Conservation (phyloP, 2,888 invertebrate genomes). For the Hyles lineata region DNA sequence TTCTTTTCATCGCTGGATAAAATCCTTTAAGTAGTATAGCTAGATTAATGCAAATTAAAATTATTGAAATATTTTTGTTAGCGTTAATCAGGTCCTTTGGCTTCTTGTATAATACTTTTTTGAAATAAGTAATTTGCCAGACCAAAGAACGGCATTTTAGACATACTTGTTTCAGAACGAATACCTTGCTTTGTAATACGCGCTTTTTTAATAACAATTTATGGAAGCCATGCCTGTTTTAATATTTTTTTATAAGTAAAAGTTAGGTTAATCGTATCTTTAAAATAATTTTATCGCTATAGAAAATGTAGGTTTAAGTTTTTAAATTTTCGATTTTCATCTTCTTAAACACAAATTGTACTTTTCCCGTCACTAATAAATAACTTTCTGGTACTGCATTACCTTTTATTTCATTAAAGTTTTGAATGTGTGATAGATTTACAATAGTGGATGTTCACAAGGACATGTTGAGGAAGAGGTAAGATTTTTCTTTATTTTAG, state of each 20-base stretch:
- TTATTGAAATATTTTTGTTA: conserved; percentile 43
- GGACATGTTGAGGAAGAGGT: conserved; percentile 47
- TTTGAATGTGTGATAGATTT: conserved; percentile 27
- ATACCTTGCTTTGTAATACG: conserved; percentile 62
- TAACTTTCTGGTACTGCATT: conserved; percentile 23
- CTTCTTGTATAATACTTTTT: conserved; percentile 40
- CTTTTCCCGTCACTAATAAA: conserved; percentile 27
- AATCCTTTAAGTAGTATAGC: conserved; percentile 70
- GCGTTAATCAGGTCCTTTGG: conserved; percentile 55
- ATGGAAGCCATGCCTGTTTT: conserved; percentile 42
- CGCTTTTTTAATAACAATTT: conserved; percentile 48
- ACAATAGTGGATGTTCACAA: conserved; percentile 33
- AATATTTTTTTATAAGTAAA: conserved; percentile 32
- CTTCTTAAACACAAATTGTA: conserved; percentile 9
- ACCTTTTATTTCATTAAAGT: conserved; percentile 24
- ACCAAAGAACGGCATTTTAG: conserved; percentile 70
- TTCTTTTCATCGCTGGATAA: conserved; percentile 71
- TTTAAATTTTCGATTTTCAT: not conserved
- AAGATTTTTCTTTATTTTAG: conserved; percentile 49
- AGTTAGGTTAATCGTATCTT: conserved; percentile 23
- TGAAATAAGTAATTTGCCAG: conserved; percentile 52
- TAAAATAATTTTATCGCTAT: conserved; percentile 13
- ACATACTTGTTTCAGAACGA: conserved; percentile 42
- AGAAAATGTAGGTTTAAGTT: conserved; percentile 19
- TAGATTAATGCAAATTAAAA: conserved; percentile 38